Evolutionary conservation across 2,113 vertebrate species (phyloP).

Genomic region (Channa maculata): DNA sequence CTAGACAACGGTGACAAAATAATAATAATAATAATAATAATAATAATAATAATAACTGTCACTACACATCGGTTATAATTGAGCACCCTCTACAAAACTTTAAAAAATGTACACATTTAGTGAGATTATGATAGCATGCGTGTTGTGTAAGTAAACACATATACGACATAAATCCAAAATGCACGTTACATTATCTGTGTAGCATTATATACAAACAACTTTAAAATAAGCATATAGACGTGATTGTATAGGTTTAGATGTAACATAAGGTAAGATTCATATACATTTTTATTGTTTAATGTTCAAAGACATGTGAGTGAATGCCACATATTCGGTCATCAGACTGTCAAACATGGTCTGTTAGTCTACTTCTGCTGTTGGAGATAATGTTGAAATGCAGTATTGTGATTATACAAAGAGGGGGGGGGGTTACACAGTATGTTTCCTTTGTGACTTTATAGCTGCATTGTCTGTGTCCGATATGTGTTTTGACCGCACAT

Average conservation of each 20-base stretch:
- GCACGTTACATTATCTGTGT: background rate
- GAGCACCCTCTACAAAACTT: too few relatives aligned
- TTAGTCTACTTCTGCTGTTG: too few relatives aligned
- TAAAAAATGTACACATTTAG: background rate
- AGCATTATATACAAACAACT: background rate
- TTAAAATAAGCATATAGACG: background rate
- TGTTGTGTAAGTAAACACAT: background rate
- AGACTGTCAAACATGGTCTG: background rate
- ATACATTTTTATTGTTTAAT: background rate
- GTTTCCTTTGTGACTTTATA: background rate
- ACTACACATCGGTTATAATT: background rate
- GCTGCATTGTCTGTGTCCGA: background rate
- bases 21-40: slow-evolving; percentile 1
- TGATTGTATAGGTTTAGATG: background rate
- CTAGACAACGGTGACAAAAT: slow-evolving; percentile 18
- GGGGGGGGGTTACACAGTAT: too few relatives aligned
- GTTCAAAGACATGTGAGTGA: background rate
- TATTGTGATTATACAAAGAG: too few relatives aligned
- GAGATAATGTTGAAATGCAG: background rate
- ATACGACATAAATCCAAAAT: too few relatives aligned
- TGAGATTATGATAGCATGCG: background rate
- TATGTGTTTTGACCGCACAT: background rate
- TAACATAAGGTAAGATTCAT: background rate
- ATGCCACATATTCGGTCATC: background rate
- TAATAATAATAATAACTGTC: background rate